These are phyloP conservation scores for Nycticebus coucang DNA, from an alignment of 2,113 vertebrate genomes.

Conservation along the genomic window DNA sequence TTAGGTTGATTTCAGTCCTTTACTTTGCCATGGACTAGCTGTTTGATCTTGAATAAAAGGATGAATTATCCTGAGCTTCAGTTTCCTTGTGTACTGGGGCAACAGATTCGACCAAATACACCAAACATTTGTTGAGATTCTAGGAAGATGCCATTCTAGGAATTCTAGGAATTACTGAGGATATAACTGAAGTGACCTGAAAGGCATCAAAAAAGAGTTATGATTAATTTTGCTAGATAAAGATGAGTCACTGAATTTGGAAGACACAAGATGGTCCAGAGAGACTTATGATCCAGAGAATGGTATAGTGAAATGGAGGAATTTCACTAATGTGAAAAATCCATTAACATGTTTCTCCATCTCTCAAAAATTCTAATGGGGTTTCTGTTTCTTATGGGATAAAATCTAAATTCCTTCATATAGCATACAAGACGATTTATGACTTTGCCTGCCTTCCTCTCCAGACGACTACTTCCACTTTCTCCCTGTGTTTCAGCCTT, in stretches of 20 bases:
- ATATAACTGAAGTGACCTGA: neutral
- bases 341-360: neutral
- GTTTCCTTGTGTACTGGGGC: neutral
- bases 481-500: neutral
- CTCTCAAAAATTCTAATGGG: neutral
- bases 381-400: neutral
- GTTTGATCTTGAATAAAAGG: neutral
- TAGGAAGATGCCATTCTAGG: neutral
- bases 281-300: neutral
- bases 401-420: neutral
- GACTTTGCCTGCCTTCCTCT: neutral
- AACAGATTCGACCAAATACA: neutral
- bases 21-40: neutral
- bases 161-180: neutral
- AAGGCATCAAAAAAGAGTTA: neutral
- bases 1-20: neutral
- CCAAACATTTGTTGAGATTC: neutral
- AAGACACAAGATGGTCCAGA: neutral
- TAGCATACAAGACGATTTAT: neutral
- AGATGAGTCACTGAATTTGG: neutral
- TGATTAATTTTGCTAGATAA: neutral
- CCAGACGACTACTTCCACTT: neutral
- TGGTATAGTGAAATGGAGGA: neutral
- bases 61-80: neutral
- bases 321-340: neutral